A percentile compares a stretch with the other conserved stretches of the same genome.
phyloP scores from a whole-genome alignment of 1,140 invertebrate genomes.

The Drosophila carrolli region DNA sequence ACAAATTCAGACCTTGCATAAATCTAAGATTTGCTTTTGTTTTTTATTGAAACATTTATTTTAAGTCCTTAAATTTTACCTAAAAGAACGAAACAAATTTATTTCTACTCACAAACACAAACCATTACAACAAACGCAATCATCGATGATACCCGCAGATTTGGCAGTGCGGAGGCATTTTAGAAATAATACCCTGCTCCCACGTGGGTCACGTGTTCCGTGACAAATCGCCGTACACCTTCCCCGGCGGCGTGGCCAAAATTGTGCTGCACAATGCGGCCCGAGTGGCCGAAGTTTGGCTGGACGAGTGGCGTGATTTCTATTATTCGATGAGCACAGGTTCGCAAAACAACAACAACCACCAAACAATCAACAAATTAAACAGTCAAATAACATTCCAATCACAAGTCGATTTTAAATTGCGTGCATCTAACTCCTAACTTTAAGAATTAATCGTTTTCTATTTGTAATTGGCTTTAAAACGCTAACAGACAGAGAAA shows the following conservation, averaged over 20 bases:
- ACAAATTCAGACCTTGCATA: slow-evolving; percentile 42
- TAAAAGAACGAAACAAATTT: slow-evolving; percentile 31
- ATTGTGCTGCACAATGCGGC: slow-evolving; percentile 99
- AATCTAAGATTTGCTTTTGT: slow-evolving; percentile 9
- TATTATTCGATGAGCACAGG: slow-evolving; percentile 99
- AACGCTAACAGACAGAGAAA: slow-evolving; percentile 45
- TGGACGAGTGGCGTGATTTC: slow-evolving; percentile 99
- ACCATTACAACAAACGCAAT: slow-evolving; percentile 46
- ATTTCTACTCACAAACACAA: slow-evolving; percentile 55
- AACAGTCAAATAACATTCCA: slow-evolving; percentile 51
- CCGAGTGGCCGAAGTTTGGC: slow-evolving; percentile 98
- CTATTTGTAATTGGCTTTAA: slow-evolving; percentile 69
- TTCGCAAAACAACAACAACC: slow-evolving; percentile 86
- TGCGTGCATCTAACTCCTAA: slow-evolving; percentile 76
- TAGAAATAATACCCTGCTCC: slow-evolving; percentile 98
- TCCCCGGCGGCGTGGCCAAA: slow-evolving; percentile 98
- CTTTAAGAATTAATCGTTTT: slow-evolving; percentile 56
- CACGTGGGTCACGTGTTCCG: slow-evolving; percentile 99
- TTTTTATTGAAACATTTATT: slow-evolving; percentile 36
- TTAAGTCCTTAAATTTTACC: slow-evolving; percentile 27
- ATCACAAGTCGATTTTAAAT: slow-evolving; percentile 57
- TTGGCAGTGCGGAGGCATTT: slow-evolving; percentile 98
- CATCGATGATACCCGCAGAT: slow-evolving; percentile 88
- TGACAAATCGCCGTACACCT: slow-evolving; percentile 99
- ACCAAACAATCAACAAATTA: slow-evolving; percentile 34